phyloP scores from a whole-genome alignment of 2,113 vertebrate genomes.

The Patagioenas fasciata region DNA sequence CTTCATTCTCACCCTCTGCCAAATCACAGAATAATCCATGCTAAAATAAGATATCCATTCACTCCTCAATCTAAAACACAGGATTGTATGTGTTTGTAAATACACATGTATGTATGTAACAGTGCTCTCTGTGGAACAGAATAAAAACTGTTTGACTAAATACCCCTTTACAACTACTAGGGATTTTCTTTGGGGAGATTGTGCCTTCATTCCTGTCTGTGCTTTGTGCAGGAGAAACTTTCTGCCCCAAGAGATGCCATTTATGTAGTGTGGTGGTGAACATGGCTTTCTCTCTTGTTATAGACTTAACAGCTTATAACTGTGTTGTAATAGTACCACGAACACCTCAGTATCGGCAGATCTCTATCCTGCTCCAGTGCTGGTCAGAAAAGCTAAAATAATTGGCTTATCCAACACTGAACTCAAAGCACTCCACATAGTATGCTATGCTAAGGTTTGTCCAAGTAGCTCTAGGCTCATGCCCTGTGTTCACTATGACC shows the following conservation, averaged over 20 bases:
- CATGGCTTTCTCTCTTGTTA: neutral
- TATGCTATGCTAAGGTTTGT: neutral
- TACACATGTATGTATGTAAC: neutral
- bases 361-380: neutral
- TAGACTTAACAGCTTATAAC: neutral
- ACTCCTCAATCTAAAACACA: neutral
- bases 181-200: neutral
- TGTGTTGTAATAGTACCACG: neutral
- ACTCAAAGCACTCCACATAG: neutral
- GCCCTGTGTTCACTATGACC: neutral
- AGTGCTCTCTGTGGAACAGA: neutral
- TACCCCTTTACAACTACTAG: neutral
- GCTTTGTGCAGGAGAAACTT: neutral
- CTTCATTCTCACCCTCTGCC: neutral
- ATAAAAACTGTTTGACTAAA: neutral
- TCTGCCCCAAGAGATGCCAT: neutral
- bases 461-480: neutral
- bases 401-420: neutral
- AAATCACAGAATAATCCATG: neutral
- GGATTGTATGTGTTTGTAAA: neutral
- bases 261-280: neutral
- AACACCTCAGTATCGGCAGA: neutral
- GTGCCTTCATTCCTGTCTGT: neutral
- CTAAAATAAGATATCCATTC: neutral
- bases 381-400: neutral